Percentiles rank a stretch among this genome's conserved stretches.
phyloP scores from a whole-genome alignment of 53 echinoderm and acorn worm genomes.

The Arbacia lixula region DNA sequence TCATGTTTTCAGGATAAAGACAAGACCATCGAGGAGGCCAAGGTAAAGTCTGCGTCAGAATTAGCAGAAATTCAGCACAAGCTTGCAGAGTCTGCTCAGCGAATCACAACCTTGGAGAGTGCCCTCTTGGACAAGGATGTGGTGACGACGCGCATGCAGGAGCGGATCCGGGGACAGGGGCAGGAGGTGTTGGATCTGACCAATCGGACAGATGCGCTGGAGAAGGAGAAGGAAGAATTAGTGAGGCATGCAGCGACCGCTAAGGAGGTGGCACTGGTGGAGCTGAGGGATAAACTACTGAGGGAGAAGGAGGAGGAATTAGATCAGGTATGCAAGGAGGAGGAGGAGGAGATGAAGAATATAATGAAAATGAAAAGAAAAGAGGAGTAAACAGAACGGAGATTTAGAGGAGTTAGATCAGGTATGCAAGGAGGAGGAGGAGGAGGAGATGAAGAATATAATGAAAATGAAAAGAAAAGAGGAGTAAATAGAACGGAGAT shows the following conservation, averaged over 20 bases:
- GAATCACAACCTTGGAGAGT: slow-evolving; percentile 52
- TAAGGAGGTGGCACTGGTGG: slow-evolving; percentile 73
- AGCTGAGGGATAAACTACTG: slow-evolving; percentile 75
- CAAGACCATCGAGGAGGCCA: slow-evolving; percentile 54
- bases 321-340: slow-evolving; percentile 43
- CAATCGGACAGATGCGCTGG: slow-evolving; percentile 32
- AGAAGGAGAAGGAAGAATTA: slow-evolving; percentile 53
- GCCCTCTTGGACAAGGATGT: slow-evolving; percentile 64
- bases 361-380: slow-evolving; percentile 1
- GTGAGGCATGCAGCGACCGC: slow-evolving; percentile 58
- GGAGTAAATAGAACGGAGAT: slow-evolving; percentile 77
- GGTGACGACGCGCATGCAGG: slow-evolving; percentile 49
- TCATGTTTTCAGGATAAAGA: slow-evolving; percentile 68
- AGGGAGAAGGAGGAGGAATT: slow-evolving; percentile 83
- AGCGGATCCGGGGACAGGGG: slow-evolving; percentile 44
- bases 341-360: neutral
- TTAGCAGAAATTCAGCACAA: slow-evolving; percentile 42
- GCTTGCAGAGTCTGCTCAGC: slow-evolving; percentile 52
- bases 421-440: slow-evolving; percentile 15
- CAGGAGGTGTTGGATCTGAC: slow-evolving; percentile 55
- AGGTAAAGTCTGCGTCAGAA: slow-evolving; percentile 64
- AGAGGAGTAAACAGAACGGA: slow-evolving; percentile 71
- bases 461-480: too few species aligned
- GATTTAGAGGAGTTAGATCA: slow-evolving; percentile 76
- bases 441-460: neutral